Evolutionary conservation across 2,113 vertebrate species (phyloP), one percentile per base, ranked within the genome.

Genomic region (Chaetodon trifascialis): DNA sequence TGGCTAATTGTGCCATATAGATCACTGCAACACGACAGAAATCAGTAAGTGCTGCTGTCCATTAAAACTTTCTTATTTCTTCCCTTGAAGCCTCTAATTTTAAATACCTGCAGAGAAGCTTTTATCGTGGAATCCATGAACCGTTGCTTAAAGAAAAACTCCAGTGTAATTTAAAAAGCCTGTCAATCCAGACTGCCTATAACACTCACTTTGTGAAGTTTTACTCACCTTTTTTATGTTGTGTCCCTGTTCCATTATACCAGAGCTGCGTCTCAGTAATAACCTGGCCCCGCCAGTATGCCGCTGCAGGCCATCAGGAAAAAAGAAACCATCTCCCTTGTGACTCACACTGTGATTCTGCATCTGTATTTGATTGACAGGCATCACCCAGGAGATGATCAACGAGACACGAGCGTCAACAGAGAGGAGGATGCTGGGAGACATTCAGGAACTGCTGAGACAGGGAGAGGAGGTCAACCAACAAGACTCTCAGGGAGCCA

Each of bases 361-460:
- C 73, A n/a, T 59, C 36, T 56, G 82, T 17, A n/a, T 67, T 65
- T 86, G 58, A 82, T 55, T 89, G 87, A 82, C 94, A 98, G 98
- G 98, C 79, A 98, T 99, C 94, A 99, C 98, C 4, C 98, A 99
- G 87, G 98, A 99, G 86, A 99, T 97, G 93, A 98, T 99, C 94
- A 99, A 99, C 1, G 97, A 98, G 91, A 98, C 97, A 46, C 95
- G 98, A 54, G 97, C 96, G 0, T 96, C 97, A 0, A 96, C 97
- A 0, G 98, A 99, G 95, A 95, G 96, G 91, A 96, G 93, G 89
- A 97, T 99, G 97, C 95, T 98, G 71, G 92, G 93, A 49, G 98
- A 99, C 91, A 96, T 99, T 83, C 96, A 96, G 91, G 96, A 96
- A 38, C 95, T 98, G 84, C 94, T 98, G 52, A 95, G 94, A 0